Evolutionary conservation across 2,797 vertebrate genomes (phyloP), one percentile per base, ranked within the genome.

Genomic region (Nannoperca obscura): DNA sequence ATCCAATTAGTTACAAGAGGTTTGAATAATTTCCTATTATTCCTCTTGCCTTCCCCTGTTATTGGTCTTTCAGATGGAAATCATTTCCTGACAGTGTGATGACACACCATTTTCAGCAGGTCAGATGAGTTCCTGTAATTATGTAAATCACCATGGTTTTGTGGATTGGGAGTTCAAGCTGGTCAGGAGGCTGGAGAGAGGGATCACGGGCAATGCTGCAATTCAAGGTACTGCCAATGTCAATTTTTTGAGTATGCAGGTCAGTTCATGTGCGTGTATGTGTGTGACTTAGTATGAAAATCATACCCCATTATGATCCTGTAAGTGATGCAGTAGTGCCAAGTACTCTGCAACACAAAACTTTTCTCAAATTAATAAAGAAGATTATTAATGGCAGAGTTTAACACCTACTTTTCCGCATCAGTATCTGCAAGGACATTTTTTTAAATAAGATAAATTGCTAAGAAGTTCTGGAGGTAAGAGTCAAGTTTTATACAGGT

Each of bases 111-210:
- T 88, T 85, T 82, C 80, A 57, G 62, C 50, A 64, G 85, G 89
- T 90, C 86, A 83, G 61, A 70, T 5, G 71, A 77, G 82, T 71
- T 86, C 76, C 72, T 88, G 86, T 87, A 84, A 93, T 93, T 93
- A 93, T 91, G 90, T 71, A 91, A 89, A 93, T 92, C 49, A 57
- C 38, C 6, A 3, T 32, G 67, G 74, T 47, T 72, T 52, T 9
- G 1, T 42, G 50, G 71, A 70, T 8, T 76, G 32, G 12, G 44
- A 78, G 68, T 79, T 85, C 69, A 85, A 15, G 30, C n/a, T 47
- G 74, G 84, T 80, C 74, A 78, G 57, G 49, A 84, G 83, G 85
- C 73, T 58, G 69, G 47, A 66, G 27, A 71, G 54, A 47, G 42
- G 63, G 82, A 75, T 89, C 82, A 77, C 2, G 40, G 66, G 74